Conservation (phyloP, 2,888 invertebrate species). For the Anthophora plumipes region DNA sequence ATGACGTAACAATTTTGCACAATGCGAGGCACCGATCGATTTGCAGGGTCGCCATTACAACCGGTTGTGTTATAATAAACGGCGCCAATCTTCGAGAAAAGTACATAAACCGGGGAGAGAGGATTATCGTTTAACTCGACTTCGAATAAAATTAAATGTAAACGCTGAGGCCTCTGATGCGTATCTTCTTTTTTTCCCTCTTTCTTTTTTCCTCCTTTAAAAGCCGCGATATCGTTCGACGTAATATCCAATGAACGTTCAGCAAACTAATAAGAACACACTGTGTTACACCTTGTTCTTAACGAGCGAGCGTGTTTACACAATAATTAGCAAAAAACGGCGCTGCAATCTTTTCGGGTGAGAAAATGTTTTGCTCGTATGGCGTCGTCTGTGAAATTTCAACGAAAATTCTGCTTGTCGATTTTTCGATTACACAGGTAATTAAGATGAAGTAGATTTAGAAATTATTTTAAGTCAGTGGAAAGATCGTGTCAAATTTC, state of each 20-base stretch:
- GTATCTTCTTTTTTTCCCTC: neutral
- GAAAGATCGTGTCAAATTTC: no score
- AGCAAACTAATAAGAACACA: neutral
- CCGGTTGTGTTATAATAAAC: conserved; percentile 42
- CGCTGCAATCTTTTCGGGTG: neutral
- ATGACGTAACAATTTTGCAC: conserved; percentile 53
- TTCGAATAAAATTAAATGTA: conserved; percentile 30
- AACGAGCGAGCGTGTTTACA: conserved; percentile 9
- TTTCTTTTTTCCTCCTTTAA: conserved; percentile 3
- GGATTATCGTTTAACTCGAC: conserved; percentile 53
- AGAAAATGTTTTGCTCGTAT: neutral
- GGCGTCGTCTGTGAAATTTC: neutral
- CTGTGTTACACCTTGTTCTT: neutral
- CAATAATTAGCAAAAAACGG: conserved; percentile 2
- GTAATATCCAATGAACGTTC: conserved; percentile 23
- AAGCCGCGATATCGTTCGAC: neutral
- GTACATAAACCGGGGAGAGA: conserved; percentile 36
- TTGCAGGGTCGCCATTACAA: no score
- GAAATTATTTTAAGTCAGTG: no score
- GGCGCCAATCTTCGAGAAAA: conserved; percentile 12
- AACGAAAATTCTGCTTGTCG: neutral
- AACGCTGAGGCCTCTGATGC: conserved; percentile 4
- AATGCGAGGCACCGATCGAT: conserved; percentile 27
- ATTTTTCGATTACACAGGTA: neutral
- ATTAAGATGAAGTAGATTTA: no score